These are phyloP conservation scores for Palythoa grandiflora DNA, from an alignment of 92 coral and sea anemone species.

Conservation along the genomic window DNA sequence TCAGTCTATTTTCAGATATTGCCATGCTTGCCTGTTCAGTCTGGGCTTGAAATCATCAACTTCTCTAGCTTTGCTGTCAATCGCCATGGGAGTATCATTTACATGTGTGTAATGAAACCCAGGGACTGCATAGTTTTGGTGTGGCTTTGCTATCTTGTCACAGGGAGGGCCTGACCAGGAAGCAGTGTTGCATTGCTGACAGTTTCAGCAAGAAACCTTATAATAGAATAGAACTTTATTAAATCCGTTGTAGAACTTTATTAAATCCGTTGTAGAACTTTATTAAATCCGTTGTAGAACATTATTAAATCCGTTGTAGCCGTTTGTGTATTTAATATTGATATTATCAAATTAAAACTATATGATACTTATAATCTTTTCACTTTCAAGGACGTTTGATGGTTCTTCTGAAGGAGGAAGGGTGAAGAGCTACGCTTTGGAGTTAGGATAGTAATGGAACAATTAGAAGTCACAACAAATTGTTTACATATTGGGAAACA, in stretches of 20 bases:
- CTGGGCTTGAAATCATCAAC: conserved; percentile 27
- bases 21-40: conserved; percentile 23
- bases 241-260: too few relatives aligned
- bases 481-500: too few relatives aligned
- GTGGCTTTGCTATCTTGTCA: conserved; percentile 29
- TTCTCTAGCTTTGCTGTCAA: conserved; percentile 24
- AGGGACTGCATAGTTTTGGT: conserved; percentile 9
- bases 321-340: conserved; percentile 15
- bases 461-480: too few relatives aligned
- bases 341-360: conserved; percentile 18
- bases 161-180: conserved; percentile 37
- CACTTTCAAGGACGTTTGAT: not conserved
- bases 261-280: too few relatives aligned
- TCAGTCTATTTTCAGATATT: not conserved
- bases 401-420: not conserved
- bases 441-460: too few relatives aligned
- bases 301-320: too few relatives aligned
- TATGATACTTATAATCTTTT: conserved; percentile 33
- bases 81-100: not conserved
- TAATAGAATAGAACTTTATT: not conserved
- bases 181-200: not conserved
- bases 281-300: too few relatives aligned
- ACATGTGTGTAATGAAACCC: conserved; percentile 26
- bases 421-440: too few relatives aligned
- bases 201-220: not conserved